These are phyloP conservation scores for Pocota personata DNA, from an alignment of 2,888 invertebrate genomes.

Conservation along the genomic window DNA sequence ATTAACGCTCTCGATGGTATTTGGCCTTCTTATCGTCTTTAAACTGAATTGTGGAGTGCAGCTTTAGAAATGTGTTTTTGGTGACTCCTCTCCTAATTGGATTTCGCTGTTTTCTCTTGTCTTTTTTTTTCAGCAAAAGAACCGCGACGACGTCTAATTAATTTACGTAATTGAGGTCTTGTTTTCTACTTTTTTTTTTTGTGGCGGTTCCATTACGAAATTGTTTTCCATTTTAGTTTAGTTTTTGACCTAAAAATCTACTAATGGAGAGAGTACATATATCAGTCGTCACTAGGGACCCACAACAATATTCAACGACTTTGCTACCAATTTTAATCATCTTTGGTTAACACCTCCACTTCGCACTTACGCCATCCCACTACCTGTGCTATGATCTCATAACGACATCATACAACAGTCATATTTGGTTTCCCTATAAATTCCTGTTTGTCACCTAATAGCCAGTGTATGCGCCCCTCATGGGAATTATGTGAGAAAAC, in stretches of 20 bases:
- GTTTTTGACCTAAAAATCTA: not conserved
- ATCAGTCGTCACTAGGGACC: not conserved
- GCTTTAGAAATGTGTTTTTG: not conserved
- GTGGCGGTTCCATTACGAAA: not conserved
- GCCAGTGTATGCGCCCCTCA: not conserved
- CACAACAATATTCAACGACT: not conserved
- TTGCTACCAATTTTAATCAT: not conserved
- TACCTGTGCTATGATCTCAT: constrained; percentile 1
- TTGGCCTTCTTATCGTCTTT: not conserved
- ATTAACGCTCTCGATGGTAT: constrained; percentile 12
- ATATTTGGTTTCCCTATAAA: not conserved
- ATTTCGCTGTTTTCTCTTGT: constrained; percentile 35
- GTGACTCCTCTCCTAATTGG: constrained; percentile 28
- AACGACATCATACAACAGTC: not conserved
- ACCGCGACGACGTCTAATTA: constrained; percentile 26
- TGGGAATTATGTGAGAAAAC: not conserved
- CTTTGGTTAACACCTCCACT: not conserved
- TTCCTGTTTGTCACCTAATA: not conserved
- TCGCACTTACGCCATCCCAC: not conserved
- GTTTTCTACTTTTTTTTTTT: not conserved
- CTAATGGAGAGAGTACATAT: not conserved
- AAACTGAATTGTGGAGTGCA: not conserved
- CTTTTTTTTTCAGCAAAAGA: not conserved
- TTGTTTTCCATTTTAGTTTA: not conserved
- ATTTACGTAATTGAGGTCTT: constrained; percentile 30